Evolutionary conservation across 1,140 invertebrate genomes (phyloP), one percentile per base, ranked within the genome.

Genomic region (Zaprionus taronus): DNA sequence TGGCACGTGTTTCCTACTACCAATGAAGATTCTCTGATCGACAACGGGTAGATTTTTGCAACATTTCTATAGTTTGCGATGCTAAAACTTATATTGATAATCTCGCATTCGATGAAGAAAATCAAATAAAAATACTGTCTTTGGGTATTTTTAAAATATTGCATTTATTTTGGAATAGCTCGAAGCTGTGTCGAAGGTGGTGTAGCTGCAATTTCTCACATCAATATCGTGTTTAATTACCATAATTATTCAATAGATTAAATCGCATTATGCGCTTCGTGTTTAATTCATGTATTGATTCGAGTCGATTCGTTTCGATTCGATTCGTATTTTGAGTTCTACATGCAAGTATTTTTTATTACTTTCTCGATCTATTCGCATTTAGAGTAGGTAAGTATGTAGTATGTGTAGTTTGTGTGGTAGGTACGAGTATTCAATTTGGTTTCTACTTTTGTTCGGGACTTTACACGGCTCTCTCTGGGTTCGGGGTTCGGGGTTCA

Each of bases 131-230:
- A 51, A 14, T 47, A 47, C 17, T 24, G 47, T 4, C 47, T 24
- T 51, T 51, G 17, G 47, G 47, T 58, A 26, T 84, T 84, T 87
- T 89, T 89, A 90, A 89, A 89, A 89, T 89, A 89, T 89, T 89
- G 85, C 84, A 89, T 81, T 87, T 89, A 90, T 90, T 89, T 89
- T 73, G 66, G 72, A 89, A 77, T 89, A 90, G 84, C 84, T 81
- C 84, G 85, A 89, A 89, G 85, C 85, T 89, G 81, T 84, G 65
- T 34, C 26, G 53, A 31, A 28, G 71, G 58, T 77, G 74, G 67
- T 71, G 78, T 81, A 36, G 67, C 74, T 81, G 80, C 71, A 87
- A 80, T 60, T 80, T 66, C 64, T 83, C 81, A 83, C 81, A 83
- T 77, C 44, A 71, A 71, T 72, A 73, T 64, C 73, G 55, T 73